These are phyloP conservation scores for Ecdyonurus torrentis DNA, from an alignment of 2,888 invertebrate genomes.

Conservation along the genomic window DNA sequence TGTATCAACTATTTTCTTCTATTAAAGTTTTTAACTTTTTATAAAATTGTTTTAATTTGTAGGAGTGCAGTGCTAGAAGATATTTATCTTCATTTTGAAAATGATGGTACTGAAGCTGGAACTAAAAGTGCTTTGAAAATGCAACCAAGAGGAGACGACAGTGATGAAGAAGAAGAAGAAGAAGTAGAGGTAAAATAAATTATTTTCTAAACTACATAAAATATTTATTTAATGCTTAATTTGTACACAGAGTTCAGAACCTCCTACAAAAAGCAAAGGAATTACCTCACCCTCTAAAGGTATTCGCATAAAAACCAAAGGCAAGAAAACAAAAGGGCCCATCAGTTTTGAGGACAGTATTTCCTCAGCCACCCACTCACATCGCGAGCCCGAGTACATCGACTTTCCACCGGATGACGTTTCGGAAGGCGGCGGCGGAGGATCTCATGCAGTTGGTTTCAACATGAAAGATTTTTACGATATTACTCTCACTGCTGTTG, in stretches of 20 bases:
- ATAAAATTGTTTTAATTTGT: too few species aligned
- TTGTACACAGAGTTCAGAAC: too few species aligned
- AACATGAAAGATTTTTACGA: slow-evolving; percentile 58
- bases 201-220: background rate
- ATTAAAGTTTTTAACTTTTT: too few species aligned
- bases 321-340: too few species aligned
- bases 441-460: slow-evolving; percentile 32
- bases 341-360: background rate
- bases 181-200: background rate
- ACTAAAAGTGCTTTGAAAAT: too few species aligned
- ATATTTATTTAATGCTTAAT: background rate
- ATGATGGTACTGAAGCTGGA: background rate
- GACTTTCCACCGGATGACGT: background rate
- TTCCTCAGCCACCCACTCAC: too few species aligned
- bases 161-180: background rate
- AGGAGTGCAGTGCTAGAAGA: slow-evolving; percentile 5
- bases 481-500: slow-evolving; percentile 62
- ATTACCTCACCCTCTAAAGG: too few species aligned
- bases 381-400: background rate
- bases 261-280: too few species aligned
- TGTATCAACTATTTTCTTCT: too few species aligned
- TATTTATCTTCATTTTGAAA: slow-evolving; percentile 2
- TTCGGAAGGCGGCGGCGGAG: slow-evolving; percentile 26
- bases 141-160: too few species aligned
- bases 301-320: too few species aligned